Evolutionary conservation across 1,140 invertebrate species (phyloP).

Genomic region (Fopius arisanus): DNA sequence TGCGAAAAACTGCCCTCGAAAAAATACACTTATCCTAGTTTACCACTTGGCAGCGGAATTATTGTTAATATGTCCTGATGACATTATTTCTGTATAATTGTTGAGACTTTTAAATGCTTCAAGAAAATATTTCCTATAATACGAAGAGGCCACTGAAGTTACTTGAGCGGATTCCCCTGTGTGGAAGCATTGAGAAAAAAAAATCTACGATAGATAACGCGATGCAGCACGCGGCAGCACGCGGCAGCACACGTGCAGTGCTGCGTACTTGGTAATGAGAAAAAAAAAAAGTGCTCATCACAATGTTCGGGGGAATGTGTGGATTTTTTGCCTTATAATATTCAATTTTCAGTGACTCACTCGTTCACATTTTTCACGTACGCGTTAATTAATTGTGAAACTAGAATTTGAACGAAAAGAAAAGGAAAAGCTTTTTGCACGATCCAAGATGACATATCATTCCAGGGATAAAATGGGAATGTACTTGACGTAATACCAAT

Average conservation of each 20-base stretch:
- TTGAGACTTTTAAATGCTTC: too few relatives aligned
- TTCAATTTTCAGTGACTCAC: too few relatives aligned
- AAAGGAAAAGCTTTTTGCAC: not conserved
- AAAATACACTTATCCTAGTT: too few relatives aligned
- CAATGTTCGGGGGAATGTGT: not conserved
- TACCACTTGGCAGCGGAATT: too few relatives aligned
- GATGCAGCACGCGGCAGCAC: conserved; percentile 32
- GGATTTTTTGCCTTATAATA: too few relatives aligned
- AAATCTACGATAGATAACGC: not conserved
- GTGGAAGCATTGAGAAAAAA: too few relatives aligned
- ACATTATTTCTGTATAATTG: too few relatives aligned
- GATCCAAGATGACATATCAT: not conserved
- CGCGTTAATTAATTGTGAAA: too few relatives aligned
- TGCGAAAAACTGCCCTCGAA: too few relatives aligned
- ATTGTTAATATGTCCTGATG: too few relatives aligned
- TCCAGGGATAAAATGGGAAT: too few relatives aligned
- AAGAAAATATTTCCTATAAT: not conserved
- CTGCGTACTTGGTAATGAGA: not conserved
- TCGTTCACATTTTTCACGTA: too few relatives aligned
- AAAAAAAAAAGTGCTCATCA: not conserved
- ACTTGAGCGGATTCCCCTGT: not conserved
- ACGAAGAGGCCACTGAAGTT: not conserved
- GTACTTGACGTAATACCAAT: not conserved
- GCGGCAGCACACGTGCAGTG: conserved; percentile 41
- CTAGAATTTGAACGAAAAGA: not conserved